Base-by-base conservation (phyloP, 2,113 vertebrate genomes). In the Vulpes lagopus region DNA sequence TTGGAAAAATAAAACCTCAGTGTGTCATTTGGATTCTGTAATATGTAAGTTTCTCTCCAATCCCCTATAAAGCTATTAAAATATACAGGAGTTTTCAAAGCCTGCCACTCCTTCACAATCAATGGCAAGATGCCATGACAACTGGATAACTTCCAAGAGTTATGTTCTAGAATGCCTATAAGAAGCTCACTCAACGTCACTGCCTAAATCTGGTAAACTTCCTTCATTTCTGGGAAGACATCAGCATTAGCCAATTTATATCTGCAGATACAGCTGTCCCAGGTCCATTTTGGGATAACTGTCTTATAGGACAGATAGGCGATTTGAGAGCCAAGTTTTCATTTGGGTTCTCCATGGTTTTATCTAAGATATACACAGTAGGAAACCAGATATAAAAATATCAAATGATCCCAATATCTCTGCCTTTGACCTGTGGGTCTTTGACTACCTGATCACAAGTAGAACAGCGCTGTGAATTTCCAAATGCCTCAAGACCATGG, bases 211-310 rank as follows among this genome's bases (percentile, higher is more conserved):
- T 96, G 86, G 71, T 96, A 88, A 80, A 78, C 43, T 96, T 94
- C 53, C 49, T 86, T 97, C 76, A 94, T 91, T 98, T 97, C 69
- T 95, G 91, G 93, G 91, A 97, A 96, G 87, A 91, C 38, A 95
- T 89, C 62, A 87, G 65, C 43, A 92, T 76, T 95, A 94, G 64
- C 51, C 69, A 93, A 82, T 93, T 93, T 93, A 93, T 0, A 16
- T 86, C 89, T 83, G 69, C 20, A 71, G 60, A 83, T 84, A 95
- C 89, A 94, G 22, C 30, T 74, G 55, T 82, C 20, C 76, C 43
- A 16, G 51, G 11, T 69, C 49, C 49, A 74, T 93, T 97, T 93
- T 64, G 11, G 59, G 92, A 94, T 73, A 91, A 76, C 20, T 71
- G 71, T 82, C 59, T 95, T 95, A 87, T 20, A 84, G 25, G 43